Base-by-base conservation (phyloP, 1,140 invertebrate genomes). In the Zaprionus camerounensis region DNA sequence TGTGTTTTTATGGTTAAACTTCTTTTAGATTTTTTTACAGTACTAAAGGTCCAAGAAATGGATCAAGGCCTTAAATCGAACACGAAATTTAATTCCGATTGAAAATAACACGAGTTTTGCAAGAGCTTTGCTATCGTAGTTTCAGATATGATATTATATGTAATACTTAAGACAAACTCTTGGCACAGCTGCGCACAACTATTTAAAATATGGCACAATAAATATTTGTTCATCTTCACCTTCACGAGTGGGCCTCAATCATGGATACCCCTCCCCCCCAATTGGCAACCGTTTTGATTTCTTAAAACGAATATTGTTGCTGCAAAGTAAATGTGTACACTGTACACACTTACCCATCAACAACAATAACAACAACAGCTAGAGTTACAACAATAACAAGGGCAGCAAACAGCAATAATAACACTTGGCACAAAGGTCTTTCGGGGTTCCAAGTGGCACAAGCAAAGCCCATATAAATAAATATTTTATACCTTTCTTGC, bases 401-500 rank as follows among this genome's bases (percentile, higher is more conserved):
- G 15, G 46, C n/a, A 22, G 24, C 69, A 79, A 74, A 78, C 61
- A 76, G 61, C 62, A 71, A 77, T 62, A 80, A 76, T 71, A 76
- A 79, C 73, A 79, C 73, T 76, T 66, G 74, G 70, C 68, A 69
- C 64, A 69, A 72, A 80, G 73, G 68, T 67, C 77, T 78, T 67
- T 56, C 38, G 75, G 84, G 84, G 80, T 72, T 80, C 69, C 62
- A 66, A 46, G 41, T 51, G 80, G 73, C 80, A 87, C 41, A 86
- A 80, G 63, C 81, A 83, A 83, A 83, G 78, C 78, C 84, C 78
- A 87, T 87, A 87, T 87, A 87, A 87, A 87, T 87, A 87, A 87
- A 87, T 87, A 87, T 82, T 88, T 87, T 77, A 87, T 87, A 84
- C 82, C 84, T 85, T 88, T 87, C 82, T 82, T 22, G 34, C 22